Percentiles rank a stretch among this genome's conserved stretches.
Evolutionary conservation across 2,113 vertebrate species (phyloP).

Genomic region (Nibea coibor): DNA sequence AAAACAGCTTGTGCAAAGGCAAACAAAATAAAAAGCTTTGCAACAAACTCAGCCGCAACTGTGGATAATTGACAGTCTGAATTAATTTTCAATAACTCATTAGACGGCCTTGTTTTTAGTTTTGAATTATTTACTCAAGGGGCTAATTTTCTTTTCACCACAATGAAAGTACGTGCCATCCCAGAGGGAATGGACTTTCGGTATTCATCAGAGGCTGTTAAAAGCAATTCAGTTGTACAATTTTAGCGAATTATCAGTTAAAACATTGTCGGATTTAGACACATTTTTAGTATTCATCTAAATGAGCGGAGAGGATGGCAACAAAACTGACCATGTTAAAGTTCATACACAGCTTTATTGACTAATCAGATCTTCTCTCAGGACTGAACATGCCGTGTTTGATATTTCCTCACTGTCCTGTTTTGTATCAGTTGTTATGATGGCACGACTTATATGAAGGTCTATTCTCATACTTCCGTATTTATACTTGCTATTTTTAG

Average conservation of each 20-base stretch:
- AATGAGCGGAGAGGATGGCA: neutral
- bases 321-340: neutral
- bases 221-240: neutral
- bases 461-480: too few relatives aligned
- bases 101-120: constrained; percentile 5
- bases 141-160: neutral
- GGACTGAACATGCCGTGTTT: neutral
- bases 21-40: constrained; percentile 42
- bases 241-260: constrained; percentile 20
- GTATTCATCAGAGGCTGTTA: constrained; percentile 32
- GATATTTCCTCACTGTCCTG: neutral
- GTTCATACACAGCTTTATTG: neutral
- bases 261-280: neutral
- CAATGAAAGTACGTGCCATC: neutral
- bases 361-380: neutral
- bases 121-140: constrained; percentile 14
- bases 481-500: too few relatives aligned
- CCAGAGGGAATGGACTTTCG: neutral
- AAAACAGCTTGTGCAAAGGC: constrained; percentile 37
- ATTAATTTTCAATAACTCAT: constrained; percentile 22
- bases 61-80: constrained; percentile 14
- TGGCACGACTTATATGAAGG: too few relatives aligned
- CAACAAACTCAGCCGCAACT: constrained; percentile 4
- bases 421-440: neutral
- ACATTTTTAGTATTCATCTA: neutral